A percentile compares a stretch with the other conserved stretches of the same genome.
phyloP scores from a whole-genome alignment of 2,113 vertebrate genomes.

The Oryzias curvinotus region DNA sequence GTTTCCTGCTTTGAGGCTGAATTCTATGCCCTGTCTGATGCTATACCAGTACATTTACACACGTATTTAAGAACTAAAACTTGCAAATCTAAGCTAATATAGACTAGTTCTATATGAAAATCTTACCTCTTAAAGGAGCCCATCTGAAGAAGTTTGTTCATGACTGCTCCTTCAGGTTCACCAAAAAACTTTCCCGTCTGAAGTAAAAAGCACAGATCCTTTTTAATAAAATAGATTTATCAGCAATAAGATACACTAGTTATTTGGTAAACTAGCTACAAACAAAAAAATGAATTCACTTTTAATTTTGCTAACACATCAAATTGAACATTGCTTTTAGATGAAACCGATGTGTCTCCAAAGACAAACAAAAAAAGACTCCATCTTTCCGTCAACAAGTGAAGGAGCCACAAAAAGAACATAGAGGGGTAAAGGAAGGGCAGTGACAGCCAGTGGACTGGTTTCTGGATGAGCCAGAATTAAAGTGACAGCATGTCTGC shows the following conservation, averaged over 20 bases:
- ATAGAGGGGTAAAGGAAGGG: conserved; percentile 57
- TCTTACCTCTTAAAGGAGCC: conserved; percentile 97
- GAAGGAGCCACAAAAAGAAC: conserved; percentile 55
- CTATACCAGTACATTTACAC: conserved; percentile 43
- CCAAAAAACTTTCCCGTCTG: conserved; percentile 98
- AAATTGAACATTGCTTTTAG: no score
- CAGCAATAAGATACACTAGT: background rate
- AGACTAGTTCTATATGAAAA: conserved; percentile 17
- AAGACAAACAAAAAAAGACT: background rate
- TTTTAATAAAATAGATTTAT: background rate
- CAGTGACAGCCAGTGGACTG: conserved; percentile 57
- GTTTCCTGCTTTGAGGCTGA: conserved; percentile 56
- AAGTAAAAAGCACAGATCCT: conserved; percentile 2
- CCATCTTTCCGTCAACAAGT: conserved; percentile 29
- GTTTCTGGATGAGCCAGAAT: conserved; percentile 53
- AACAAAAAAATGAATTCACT: no score
- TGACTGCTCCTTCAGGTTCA: conserved; percentile 94
- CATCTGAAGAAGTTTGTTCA: conserved; percentile 96
- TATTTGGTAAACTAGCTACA: no score
- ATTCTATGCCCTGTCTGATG: conserved; percentile 39
- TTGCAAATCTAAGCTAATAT: conserved; percentile 6
- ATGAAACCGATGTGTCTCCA: no score
- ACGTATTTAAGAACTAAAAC: background rate
- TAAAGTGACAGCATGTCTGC: conserved; percentile 52
- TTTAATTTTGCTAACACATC: no score